Percentiles rank a stretch among this genome's conserved stretches.
Evolutionary conservation across 1,140 invertebrate genomes (phyloP).

Genomic region (Drosophila sturtevanti): DNA sequence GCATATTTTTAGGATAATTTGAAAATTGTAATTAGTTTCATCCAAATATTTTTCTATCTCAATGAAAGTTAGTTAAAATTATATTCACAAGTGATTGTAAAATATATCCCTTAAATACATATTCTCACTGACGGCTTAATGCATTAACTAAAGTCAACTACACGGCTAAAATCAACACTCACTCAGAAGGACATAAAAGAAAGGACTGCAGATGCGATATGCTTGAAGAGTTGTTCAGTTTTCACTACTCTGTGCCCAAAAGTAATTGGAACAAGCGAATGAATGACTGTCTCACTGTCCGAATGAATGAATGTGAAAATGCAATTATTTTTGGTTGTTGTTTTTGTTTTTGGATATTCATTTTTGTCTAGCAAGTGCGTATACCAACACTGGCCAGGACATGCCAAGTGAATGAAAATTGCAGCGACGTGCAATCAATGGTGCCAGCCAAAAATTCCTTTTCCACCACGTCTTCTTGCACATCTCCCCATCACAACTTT

Average conservation of each 20-base stretch:
- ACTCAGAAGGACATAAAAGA: too few relatives aligned
- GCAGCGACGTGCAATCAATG: conserved; percentile 64
- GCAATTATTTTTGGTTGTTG: conserved; percentile 71
- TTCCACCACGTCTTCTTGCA: conserved; percentile 1
- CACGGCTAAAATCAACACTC: neutral
- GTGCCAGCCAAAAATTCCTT: conserved; percentile 25
- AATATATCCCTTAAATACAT: neutral
- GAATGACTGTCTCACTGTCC: neutral
- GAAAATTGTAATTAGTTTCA: too few relatives aligned
- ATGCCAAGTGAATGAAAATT: conserved; percentile 21
- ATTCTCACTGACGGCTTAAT: neutral
- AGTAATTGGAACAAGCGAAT: conserved; percentile 58
- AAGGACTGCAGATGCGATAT: too few relatives aligned
- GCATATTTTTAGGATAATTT: too few relatives aligned
- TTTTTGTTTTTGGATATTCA: conserved; percentile 33
- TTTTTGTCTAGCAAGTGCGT: conserved; percentile 34
- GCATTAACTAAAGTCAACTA: neutral
- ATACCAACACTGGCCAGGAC: conserved; percentile 37
- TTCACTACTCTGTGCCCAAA: neutral
- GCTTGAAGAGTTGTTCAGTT: neutral
- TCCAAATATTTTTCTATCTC: too few relatives aligned
- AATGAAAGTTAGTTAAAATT: too few relatives aligned
- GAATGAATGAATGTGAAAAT: conserved; percentile 61
- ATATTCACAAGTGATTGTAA: too few relatives aligned
- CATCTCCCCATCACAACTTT: conserved; percentile 15